Percentiles rank a stretch among this genome's conserved stretches.
phyloP scores from a whole-genome alignment of 2,888 invertebrate species.

The Gymnoscelis rufifasciata region DNA sequence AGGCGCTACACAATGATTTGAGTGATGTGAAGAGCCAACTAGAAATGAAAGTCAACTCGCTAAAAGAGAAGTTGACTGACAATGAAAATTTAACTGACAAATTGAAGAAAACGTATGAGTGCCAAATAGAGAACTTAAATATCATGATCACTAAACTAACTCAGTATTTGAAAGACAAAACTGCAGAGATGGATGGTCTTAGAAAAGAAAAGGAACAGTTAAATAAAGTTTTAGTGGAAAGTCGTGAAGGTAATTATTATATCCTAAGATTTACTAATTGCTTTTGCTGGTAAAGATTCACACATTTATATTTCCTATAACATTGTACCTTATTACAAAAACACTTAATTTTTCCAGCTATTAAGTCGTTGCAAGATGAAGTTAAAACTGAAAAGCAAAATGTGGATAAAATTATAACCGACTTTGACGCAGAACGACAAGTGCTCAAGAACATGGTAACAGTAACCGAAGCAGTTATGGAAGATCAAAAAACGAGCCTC shows the following conservation, averaged over 20 bases:
- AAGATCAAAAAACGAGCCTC: constrained; percentile 48
- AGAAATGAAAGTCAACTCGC: constrained; percentile 54
- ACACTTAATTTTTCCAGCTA: constrained; percentile 12
- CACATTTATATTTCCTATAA: too few species aligned
- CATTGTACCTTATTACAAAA: too few species aligned
- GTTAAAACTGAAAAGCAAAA: constrained; percentile 44
- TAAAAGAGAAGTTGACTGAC: constrained; percentile 54
- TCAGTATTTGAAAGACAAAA: constrained; percentile 55
- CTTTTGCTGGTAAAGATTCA: neutral
- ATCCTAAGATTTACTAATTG: too few species aligned
- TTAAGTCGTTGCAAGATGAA: constrained; percentile 42
- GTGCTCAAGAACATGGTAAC: constrained; percentile 58
- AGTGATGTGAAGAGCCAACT: constrained; percentile 52
- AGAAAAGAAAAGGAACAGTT: constrained; percentile 49
- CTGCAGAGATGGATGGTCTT: constrained; percentile 42
- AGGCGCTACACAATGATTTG: constrained; percentile 44
- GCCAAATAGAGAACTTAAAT: constrained; percentile 56
- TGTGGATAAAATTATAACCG: constrained; percentile 47
- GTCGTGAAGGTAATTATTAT: constrained; percentile 38
- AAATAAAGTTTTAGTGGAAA: constrained; percentile 39
- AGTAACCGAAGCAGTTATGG: constrained; percentile 60
- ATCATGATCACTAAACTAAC: constrained; percentile 53
- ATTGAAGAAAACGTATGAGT: constrained; percentile 52
- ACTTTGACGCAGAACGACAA: constrained; percentile 55
- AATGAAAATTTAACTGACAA: constrained; percentile 55